These are phyloP conservation scores for Phortica okadai DNA, from an alignment of 2,888 invertebrate species.

Conservation along the genomic window DNA sequence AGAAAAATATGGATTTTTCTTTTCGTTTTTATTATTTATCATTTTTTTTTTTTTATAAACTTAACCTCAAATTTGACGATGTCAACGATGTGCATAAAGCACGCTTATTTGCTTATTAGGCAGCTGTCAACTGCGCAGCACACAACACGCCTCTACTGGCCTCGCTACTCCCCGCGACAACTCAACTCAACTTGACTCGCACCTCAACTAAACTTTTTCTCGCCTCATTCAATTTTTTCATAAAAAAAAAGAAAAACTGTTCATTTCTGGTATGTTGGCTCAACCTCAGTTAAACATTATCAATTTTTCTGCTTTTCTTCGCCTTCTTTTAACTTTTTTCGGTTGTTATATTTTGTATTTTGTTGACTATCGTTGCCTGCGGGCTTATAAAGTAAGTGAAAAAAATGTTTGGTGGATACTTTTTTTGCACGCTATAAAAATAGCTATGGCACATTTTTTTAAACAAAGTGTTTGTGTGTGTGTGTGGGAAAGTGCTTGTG, in stretches of 20 bases:
- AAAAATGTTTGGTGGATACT: not conserved
- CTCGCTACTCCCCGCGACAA: not conserved
- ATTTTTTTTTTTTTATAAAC: slow-evolving; percentile 6
- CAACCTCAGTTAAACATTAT: not conserved
- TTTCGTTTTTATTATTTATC: not conserved
- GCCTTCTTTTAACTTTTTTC: not conserved
- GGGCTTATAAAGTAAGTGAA: slow-evolving; percentile 12
- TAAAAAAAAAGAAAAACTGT: not conserved
- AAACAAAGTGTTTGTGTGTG: slow-evolving; percentile 17
- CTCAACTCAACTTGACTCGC: not conserved
- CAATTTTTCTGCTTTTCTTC: not conserved
- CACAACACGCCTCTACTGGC: not conserved
- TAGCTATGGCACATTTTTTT: not conserved
- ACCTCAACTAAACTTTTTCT: not conserved
- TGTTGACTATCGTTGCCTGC: not conserved
- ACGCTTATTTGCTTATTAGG: slow-evolving; percentile 21
- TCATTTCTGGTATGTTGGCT: not conserved
- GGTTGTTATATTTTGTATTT: not conserved
- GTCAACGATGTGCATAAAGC: slow-evolving; percentile 16
- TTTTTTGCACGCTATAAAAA: slow-evolving; percentile 26
- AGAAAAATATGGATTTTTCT: slow-evolving; percentile 10
- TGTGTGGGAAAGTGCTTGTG: slow-evolving; percentile 22
- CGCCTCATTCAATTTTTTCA: not conserved
- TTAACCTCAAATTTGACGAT: slow-evolving; percentile 24
- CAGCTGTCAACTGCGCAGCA: slow-evolving; percentile 22